Evolutionary conservation across 2,797 vertebrate species (phyloP).

Genomic region (Parambassis ranga): DNA sequence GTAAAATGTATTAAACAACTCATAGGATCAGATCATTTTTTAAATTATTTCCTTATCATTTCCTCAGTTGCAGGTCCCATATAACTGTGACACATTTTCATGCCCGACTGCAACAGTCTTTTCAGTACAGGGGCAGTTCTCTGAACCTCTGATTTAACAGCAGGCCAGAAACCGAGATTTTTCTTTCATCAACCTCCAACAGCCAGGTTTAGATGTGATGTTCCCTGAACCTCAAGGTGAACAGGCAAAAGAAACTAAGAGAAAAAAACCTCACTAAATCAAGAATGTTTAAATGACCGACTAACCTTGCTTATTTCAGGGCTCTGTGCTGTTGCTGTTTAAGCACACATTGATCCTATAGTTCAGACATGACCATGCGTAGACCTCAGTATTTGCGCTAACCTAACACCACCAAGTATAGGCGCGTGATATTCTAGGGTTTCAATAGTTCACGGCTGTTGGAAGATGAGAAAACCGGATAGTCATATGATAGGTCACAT

Average conservation of each 20-base stretch:
- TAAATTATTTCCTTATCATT: not conserved
- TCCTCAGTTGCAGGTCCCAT: not conserved
- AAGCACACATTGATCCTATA: not conserved
- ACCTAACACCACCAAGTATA: slow-evolving; percentile 17
- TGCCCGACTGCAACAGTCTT: not conserved
- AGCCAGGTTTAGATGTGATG: not conserved
- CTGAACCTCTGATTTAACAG: not conserved
- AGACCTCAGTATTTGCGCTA: slow-evolving; percentile 38
- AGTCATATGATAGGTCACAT: slow-evolving; percentile 69
- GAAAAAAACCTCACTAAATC: too few relatives aligned
- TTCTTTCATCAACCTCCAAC: not conserved
- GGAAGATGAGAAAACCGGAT: slow-evolving; percentile 55
- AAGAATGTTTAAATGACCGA: not conserved
- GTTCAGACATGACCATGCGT: not conserved
- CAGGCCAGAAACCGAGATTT: not conserved
- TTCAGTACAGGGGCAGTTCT: not conserved
- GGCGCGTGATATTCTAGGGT: slow-evolving; percentile 47
- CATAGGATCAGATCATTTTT: not conserved
- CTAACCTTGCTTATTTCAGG: not conserved
- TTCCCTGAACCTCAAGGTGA: not conserved
- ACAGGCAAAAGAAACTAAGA: not conserved
- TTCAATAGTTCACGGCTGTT: slow-evolving; percentile 29
- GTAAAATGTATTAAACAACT: not conserved
- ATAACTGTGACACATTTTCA: not conserved
- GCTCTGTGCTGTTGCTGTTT: not conserved